Evolutionary conservation across 2,888 invertebrate genomes (phyloP).

Genomic region (Drosophila koepferae): DNA sequence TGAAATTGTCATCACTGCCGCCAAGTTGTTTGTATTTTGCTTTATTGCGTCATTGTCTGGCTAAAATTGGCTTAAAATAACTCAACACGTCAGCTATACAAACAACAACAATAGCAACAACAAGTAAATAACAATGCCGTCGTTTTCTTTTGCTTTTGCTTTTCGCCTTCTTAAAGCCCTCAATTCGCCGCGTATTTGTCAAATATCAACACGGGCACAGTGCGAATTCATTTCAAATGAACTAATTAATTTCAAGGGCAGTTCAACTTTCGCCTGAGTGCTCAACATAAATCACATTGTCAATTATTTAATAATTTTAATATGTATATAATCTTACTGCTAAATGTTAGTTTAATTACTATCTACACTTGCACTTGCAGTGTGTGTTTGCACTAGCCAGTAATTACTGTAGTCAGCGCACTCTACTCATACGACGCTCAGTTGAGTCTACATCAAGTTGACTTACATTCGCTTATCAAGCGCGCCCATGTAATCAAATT

Average conservation of each 20-base stretch:
- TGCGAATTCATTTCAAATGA: conserved; percentile 42
- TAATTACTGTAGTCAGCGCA: conserved; percentile 24
- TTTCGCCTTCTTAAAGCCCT: conserved; percentile 35
- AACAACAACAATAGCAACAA: conserved; percentile 19
- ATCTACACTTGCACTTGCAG: background rate
- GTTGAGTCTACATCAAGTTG: background rate
- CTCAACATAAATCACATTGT: conserved; percentile 18
- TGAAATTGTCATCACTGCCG: conserved; percentile 57
- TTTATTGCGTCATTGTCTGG: conserved; percentile 80
- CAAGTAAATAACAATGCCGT: conserved; percentile 31
- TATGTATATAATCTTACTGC: background rate
- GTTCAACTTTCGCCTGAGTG: conserved; percentile 36
- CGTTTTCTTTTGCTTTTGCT: conserved; percentile 20
- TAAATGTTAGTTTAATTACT: background rate
- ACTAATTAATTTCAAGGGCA: conserved; percentile 70
- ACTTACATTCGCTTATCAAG: conserved; percentile 40
- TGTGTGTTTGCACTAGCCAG: background rate
- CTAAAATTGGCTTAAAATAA: conserved; percentile 82
- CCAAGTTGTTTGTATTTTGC: conserved; percentile 67
- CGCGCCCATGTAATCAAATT: conserved; percentile 39
- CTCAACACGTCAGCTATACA: conserved; percentile 79
- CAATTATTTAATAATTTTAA: background rate
- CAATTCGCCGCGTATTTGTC: conserved; percentile 39
- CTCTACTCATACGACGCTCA: background rate
- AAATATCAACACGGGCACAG: conserved; percentile 49